Base-by-base conservation (phyloP, 2,888 invertebrate species). In the Synergus itoensis region DNA sequence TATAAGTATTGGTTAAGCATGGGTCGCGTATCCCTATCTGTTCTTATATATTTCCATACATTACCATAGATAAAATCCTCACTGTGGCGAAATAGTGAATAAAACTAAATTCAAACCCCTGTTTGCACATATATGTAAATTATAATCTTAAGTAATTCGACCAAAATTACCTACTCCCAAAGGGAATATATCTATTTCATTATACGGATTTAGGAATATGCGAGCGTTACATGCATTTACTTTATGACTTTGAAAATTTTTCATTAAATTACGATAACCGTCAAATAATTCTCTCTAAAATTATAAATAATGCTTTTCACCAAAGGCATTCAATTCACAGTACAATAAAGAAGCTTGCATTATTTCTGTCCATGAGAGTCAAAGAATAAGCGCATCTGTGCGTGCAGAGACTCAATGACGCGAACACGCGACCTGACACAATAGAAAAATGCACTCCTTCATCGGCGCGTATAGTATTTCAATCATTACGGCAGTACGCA, bases 51-150 rank as follows among this genome's bases (percentile, higher is more conserved):
- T 84, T 86, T 86, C 84, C 84, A 83, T 86, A 80, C 82, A 84
- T 84, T 86, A 81, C 78, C 84, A 83, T 84, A 86, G 86, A 86
- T 86, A 84, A 84, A 80, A 86, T 86, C 86, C 60, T 28, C 53
- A 63, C 60, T 82, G 84, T 82, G 82, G 80, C 83, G 45, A 79
- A 76, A 79, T 53, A 53, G 36, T 53, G 28, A 60, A 48, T 48
- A 4, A 48, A 12, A 48, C 12, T 16, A 36, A 1, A 4, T n/a
- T 21, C 12, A 43, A 18, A 67, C 18, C 53, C 36, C 41, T 41
- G 28, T 14, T 73, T 21, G 21, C 48, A 45, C 28, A 28, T 48
- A 3, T 45, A 69, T 28, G 48, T 48, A 53, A 73, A 73, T 45
- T 43, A 2, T 48, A 69, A 21, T 48, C 28, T 43, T 45, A 21